These are phyloP conservation scores for Centropus unirufus DNA, from an alignment of 2,113 vertebrate species.

Conservation along the genomic window DNA sequence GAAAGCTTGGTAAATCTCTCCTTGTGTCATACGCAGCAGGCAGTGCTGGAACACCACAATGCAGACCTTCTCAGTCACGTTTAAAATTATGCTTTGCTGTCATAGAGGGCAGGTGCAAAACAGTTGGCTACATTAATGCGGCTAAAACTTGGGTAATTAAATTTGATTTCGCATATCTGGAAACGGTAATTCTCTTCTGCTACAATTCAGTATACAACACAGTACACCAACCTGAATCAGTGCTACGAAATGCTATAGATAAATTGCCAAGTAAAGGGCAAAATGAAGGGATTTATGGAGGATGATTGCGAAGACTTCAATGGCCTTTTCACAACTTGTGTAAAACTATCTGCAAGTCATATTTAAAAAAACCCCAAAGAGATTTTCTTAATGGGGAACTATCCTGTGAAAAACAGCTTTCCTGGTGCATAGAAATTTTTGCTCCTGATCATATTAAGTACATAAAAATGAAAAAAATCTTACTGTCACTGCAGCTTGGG, in stretches of 20 bases:
- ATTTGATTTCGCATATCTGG: not conserved
- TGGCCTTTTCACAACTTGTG: not conserved
- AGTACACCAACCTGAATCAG: not conserved
- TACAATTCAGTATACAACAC: not conserved
- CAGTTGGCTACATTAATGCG: not conserved
- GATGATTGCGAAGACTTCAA: not conserved
- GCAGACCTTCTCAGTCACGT: not conserved
- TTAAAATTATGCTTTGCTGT: not conserved
- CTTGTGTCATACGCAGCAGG: accelerated
- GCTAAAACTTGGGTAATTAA: not conserved
- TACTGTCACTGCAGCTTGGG: not conserved
- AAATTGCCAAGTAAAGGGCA: not conserved
- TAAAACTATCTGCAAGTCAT: not conserved
- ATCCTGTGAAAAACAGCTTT: not conserved
- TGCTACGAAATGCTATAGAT: not conserved
- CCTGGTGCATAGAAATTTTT: not conserved
- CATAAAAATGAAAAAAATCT: not conserved
- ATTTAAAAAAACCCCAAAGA: not conserved
- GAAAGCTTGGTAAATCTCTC: not conserved
- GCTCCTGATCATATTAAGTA: not conserved
- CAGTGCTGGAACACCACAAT: not conserved
- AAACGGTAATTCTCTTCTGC: not conserved
- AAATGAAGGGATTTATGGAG: not conserved
- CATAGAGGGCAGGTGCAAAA: not conserved
- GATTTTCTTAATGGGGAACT: not conserved